Base-by-base conservation (phyloP, 2,797 vertebrate species). In the Hapalemur alaotrensis region DNA sequence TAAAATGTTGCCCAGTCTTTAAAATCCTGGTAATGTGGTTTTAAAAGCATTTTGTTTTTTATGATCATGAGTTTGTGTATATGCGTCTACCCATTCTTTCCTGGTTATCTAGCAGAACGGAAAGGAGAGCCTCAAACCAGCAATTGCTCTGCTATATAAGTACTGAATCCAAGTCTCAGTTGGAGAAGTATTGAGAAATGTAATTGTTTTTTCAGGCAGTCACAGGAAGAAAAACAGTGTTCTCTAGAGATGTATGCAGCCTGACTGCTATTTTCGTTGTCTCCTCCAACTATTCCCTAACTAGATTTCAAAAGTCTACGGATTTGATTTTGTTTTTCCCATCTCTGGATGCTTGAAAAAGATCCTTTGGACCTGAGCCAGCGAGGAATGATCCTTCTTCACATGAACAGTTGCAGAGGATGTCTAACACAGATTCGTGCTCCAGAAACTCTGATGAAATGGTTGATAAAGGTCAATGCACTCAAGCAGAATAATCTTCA, bases 371-470 rank as follows among this genome's bases (percentile, higher is more conserved):
- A 23, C 54, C 22, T 5, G 43, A 89, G 88, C 89, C 89, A 78
- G 82, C 28, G 80, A 84, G 57, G 70, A 76, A 80, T 41, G 70
- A 41, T 52, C 52, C 69, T 54, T 23, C 85, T 54, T 81, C 70
- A 1, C 8, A 12, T 2, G 65, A 52, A 57, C 76, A 32, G n/a
- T 43, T 22, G 41, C 9, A 9, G 75, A 93, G 73, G 59, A 69
- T 0, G 48, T 89, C 52, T 38, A 5, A 35, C n/a, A 6, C 90
- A 65, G 75, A 20, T 17, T 86, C 54, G 6, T 72, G 91, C 50
- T 95, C 50, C 93, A 86, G 96, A 91, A 87, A 94, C 28, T 48
- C 95, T 17, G 73, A 93, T 82, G 93, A 89, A 75, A 96, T 91
- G 89, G 78, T 70, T 72, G 89, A 63, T 82, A 63, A 93, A 95